Evolutionary conservation across 92 coral and sea anemone species (phyloP), one percentile per base, ranked within the genome.

Genomic region (Epizoanthus illoricatus): DNA sequence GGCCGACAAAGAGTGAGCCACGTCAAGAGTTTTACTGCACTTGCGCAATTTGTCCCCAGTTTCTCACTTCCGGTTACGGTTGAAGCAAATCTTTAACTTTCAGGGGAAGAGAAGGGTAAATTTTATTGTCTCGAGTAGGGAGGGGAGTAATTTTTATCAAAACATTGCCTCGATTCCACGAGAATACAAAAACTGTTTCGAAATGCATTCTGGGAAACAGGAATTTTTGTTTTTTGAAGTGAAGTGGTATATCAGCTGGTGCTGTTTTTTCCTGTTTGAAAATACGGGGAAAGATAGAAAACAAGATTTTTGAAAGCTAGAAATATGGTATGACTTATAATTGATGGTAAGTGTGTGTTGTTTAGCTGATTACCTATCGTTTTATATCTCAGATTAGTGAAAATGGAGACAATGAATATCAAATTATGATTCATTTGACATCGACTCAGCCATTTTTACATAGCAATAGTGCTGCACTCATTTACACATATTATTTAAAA

Each of bases 21-120:
- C 97, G 97, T 92, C 97, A 92, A 90, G 89, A 84, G 85, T 84
- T 84, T 64, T 70, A 42, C 58, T 73, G 97, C 97, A 85, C 97
- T 84, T 92, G 97, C 97, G 97, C 86, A 85, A 64, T 61, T 64
- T 40, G 57, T 13, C 12, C 47, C 80, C 90, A 87, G 82, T 20
- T 71, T 21, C 65, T 63, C 82, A 63, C 54, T 78, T 78, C 82
- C 82, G 71, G 82, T 78, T 63, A 40, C 4, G 23, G 45, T 5
- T n/a, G 23, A n/a, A 39, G 19, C 33, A 24, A 8, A 62, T 49
- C 2, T 20, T 0, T 1, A 0, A 5, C 49, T 36, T 18, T 18
- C 68, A 7, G 19, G 47, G 54, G 17, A 42, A 57, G 81, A 6
- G 15, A 8, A 49, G 56, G 11, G 12, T 7, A 8, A 6, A 8